phyloP scores from a whole-genome alignment of 2,113 vertebrate species.

The Coreoperca whiteheadi region DNA sequence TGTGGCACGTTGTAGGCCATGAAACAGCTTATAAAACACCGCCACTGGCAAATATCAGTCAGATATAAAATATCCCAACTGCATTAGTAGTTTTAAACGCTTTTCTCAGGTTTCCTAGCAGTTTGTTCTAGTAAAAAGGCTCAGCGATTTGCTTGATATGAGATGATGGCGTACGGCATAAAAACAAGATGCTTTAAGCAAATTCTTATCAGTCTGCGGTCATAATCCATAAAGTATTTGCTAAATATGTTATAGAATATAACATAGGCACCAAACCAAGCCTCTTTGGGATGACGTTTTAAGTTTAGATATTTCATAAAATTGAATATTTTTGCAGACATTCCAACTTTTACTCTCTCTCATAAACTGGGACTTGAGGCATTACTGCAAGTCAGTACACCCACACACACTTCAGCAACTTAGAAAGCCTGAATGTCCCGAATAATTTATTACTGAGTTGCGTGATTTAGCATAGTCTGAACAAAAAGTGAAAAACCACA shows the following conservation, averaged over 20 bases:
- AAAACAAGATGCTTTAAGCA: not conserved
- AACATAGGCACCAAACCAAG: not conserved
- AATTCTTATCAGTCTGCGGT: not conserved
- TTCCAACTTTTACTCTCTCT: not conserved
- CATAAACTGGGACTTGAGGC: not conserved
- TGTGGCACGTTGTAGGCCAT: conserved; percentile 9
- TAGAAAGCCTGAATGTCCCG: conserved; percentile 19
- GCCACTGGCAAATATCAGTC: conserved; percentile 2
- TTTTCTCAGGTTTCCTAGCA: not conserved
- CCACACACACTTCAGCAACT: not conserved
- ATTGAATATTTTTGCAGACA: not conserved
- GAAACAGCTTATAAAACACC: conserved; percentile 50
- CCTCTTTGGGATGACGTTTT: not conserved
- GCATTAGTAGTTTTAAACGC: conserved; percentile 8
- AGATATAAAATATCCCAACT: conserved; percentile 25
- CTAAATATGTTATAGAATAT: not conserved
- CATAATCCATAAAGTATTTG: not conserved
- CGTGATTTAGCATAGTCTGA: conserved; percentile 51
- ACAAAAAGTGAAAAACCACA: conserved; percentile 48
- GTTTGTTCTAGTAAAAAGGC: not conserved
- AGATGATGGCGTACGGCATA: not conserved
- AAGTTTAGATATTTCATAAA: not conserved
- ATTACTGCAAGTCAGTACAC: not conserved
- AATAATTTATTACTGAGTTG: conserved; percentile 46
- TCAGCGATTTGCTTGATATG: not conserved